phyloP scores from a whole-genome alignment of 2,113 vertebrate species.

The Ascaphus truei region DNA sequence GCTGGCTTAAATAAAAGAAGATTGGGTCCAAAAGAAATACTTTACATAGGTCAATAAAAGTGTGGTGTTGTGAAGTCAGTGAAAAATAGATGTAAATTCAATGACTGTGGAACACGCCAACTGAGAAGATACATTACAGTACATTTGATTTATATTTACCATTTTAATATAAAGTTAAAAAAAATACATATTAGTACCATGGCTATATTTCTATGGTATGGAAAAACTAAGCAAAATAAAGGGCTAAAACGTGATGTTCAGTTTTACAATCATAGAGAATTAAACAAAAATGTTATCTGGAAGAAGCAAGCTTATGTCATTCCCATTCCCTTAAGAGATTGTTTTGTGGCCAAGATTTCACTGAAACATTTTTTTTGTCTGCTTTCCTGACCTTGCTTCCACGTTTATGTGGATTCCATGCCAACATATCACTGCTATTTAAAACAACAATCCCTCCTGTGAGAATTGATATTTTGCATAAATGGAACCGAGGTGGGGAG shows the following conservation, averaged over 20 bases:
- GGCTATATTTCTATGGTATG: too few relatives aligned
- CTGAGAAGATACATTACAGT: too few relatives aligned
- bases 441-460: too few relatives aligned
- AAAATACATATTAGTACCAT: too few relatives aligned
- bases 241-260: too few relatives aligned
- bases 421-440: too few relatives aligned
- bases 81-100: neutral
- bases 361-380: neutral
- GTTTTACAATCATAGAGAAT: neutral
- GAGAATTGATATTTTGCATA: too few relatives aligned
- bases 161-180: neutral
- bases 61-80: neutral
- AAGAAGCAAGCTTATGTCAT: neutral
- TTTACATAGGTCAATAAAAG: neutral
- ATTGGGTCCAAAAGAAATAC: neutral
- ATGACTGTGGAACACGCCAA: too few relatives aligned
- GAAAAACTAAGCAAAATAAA: too few relatives aligned
- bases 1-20: neutral
- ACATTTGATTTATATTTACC: too few relatives aligned
- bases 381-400: neutral
- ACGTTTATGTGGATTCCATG: neutral
- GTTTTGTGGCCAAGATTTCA: neutral
- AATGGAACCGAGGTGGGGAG: too few relatives aligned
- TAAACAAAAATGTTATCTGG: constrained; percentile 3
- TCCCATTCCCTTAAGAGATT: constrained; percentile 2